Base-by-base conservation (phyloP, 2,113 vertebrate genomes). In the Eolophus roseicapilla region DNA sequence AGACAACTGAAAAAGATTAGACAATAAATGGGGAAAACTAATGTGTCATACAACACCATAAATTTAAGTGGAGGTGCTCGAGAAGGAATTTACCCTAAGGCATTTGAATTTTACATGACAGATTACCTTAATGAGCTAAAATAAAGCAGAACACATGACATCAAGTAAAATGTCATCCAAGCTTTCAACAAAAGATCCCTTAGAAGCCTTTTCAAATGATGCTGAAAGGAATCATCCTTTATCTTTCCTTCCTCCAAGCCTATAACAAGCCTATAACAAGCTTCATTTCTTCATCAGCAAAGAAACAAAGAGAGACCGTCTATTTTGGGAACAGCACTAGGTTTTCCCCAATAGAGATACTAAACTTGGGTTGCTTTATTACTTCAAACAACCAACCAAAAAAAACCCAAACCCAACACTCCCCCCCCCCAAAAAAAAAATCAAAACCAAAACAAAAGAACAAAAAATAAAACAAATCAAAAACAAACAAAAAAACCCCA, bases 81-180 rank as follows among this genome's bases (percentile, higher is more conserved):
- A 65, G 41, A 75, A 95, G 62, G 39, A 82, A 83, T 83, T 77
- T 81, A 81, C 28, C 47, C 35, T 27, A 44, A 85, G 67, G 57
- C 49, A 82, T 29, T 19, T 52, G 55, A 82, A 68, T 16, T 90
- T 31, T 74, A 88, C 19, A 33, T 9, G 46, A 83, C 13, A 7
- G 80, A 78, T 87, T 82, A 85, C 39, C 39, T 85, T 65, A 85
- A 68, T 37, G 59, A 95, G n/a, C 35, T 88, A 80, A 90, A 89
- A 83, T 53, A 92, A 92, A 92, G 71, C 49, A 90, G 27, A 90
- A 62, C 35, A 62, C 13, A 7, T 33, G 87, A 44, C 59, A 76
- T 18, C 41, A 80, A 60, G 14, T 60, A 88, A 93, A 95, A 88
- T 27, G 24, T 49, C 49, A 82, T 28, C 33, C 82, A 82, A 65